A percentile compares a stretch with the other conserved stretches of the same genome.
Conservation (phyloP, 23 tunicate species). For the Halocynthia aurantium region DNA sequence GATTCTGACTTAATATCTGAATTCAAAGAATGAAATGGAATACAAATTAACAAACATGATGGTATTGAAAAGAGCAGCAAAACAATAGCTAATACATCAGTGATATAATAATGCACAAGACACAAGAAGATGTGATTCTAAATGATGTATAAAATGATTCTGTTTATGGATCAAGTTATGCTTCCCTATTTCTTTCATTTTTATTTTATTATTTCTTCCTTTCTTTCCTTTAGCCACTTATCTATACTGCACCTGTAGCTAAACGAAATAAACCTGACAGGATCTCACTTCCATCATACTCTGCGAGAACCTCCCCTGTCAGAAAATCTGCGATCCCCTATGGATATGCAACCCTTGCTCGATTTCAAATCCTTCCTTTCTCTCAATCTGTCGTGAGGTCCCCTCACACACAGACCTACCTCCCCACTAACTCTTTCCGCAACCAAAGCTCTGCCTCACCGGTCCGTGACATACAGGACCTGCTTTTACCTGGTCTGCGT, state of each 20-base stretch:
- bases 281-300: background rate
- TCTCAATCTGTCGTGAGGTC: background rate
- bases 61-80: too few relatives aligned
- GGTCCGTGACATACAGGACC: background rate
- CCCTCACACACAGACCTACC: background rate
- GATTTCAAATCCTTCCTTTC: background rate
- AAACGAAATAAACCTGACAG: background rate
- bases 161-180: too few relatives aligned
- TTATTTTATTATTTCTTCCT: too few relatives aligned
- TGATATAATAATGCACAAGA: too few relatives aligned
- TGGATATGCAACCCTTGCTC: slow-evolving; percentile 9
- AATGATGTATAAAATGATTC: too few relatives aligned
- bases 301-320: slow-evolving; percentile 1
- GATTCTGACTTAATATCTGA: too few relatives aligned
- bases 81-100: too few relatives aligned
- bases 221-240: background rate
- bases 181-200: too few relatives aligned
- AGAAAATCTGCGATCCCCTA: slow-evolving; percentile 5
- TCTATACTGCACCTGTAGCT: background rate
- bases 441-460: background rate
- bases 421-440: background rate
- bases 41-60: too few relatives aligned
- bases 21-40: too few relatives aligned
- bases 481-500: background rate
- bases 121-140: too few relatives aligned